Conservation (phyloP, 2,888 invertebrate genomes). For the Vannuccia rotundouncinata region DNA sequence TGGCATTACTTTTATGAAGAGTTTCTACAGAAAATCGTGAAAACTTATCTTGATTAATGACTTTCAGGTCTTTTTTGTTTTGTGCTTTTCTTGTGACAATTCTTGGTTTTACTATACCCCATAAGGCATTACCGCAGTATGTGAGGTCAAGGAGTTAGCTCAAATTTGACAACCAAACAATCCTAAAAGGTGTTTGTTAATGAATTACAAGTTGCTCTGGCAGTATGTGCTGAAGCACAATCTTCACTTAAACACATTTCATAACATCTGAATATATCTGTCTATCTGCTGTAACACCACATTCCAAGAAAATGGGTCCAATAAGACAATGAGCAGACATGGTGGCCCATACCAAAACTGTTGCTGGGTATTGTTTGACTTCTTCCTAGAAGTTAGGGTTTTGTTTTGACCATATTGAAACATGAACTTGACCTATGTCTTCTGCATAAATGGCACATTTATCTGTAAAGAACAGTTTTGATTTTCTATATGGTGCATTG, state of each 20-base stretch:
- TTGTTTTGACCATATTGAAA: not conserved
- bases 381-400: not conserved
- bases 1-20: not conserved
- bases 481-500: too few species aligned
- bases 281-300: not conserved
- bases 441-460: too few species aligned
- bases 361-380: not conserved
- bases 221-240: not conserved
- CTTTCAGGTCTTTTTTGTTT: not conserved
- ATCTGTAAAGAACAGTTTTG: too few species aligned
- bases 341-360: not conserved
- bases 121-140: not conserved
- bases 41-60: not conserved
- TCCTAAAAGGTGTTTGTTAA: not conserved
- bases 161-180: not conserved
- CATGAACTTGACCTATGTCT: not conserved
- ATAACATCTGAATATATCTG: not conserved
- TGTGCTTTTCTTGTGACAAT: not conserved
- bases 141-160: not conserved
- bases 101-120: not conserved
- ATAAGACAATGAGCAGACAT: not conserved
- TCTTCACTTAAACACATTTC: not conserved
- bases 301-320: not conserved
- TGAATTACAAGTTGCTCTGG: not conserved
- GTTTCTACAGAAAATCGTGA: not conserved